Base-by-base conservation (phyloP, 2,888 invertebrate species). In the Chymomyza caudatula region DNA sequence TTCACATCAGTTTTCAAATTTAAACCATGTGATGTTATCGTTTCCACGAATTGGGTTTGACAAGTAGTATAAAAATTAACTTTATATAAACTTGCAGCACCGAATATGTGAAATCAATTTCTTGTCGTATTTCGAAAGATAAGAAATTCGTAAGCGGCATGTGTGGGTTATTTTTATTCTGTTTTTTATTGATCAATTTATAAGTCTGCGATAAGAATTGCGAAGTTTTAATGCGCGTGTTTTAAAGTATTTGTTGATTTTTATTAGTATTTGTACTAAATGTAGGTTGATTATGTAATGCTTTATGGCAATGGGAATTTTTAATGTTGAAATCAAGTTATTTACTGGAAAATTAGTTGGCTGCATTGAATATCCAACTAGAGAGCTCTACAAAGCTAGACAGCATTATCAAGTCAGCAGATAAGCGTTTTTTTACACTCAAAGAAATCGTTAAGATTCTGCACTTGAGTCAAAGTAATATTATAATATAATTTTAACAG, bases 31-130 rank as follows among this genome's bases (percentile, higher is more conserved):
- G 20, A 37, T 37, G 11, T 56, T 56, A 17, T 37, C 37, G 37
- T 42, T 23, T 54, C 4, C 42, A 37, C 52, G 23, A 11, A 37
- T 37, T 37, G 25, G n/a, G n/a, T n/a, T 47, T 47, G 13, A 11
- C 19, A 57, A 57, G 44, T 44, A 57, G 23, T 20, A n/a, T n/a
- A 17, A 37, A 55, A 55, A 19, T 29, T n/a, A 44, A 17, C 22
- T 61, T 67, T 64, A 76, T 65, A 66, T 66, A 69, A 75, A 69
- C 69, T 62, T 65, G 73, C 25, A 37, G 73, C 25, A 37, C 29
- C 29, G 29, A 37, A 37, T 11, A 69, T 71, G 65, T 62, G 81
- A 76, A 80, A 81, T 76, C 71, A 73, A 65, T 64, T 71, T 60
- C 47, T 37, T 3, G 43, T 42, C 52, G 61, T 54, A 52, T 42